Evolutionary conservation across 2,888 invertebrate species (phyloP), one percentile per base, ranked within the genome.

Genomic region (Brenthis daphne): DNA sequence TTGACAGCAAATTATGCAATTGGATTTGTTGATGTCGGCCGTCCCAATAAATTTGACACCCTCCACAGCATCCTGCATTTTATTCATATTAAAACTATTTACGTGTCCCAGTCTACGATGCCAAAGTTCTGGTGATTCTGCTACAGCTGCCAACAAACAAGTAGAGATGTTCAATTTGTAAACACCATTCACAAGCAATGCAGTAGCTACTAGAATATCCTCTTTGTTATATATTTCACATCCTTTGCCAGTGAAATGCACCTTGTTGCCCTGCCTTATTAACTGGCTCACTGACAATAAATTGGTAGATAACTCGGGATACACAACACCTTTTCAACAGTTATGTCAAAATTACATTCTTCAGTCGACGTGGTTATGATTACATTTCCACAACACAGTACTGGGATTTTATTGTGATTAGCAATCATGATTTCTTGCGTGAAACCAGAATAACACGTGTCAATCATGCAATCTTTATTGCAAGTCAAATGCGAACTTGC

Each of bases 61-160:
- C 13, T 68, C 55, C 13, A 65, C 69, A 57, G 60, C 60, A 61
- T 65, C 65, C 47, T 63, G 64, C 66, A 65, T 71, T 57, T 65
- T 69, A 67, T 68, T 64, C 69, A 74, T 43, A 20, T 72, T 50
- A 53, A 61, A 56, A 20, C 69, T 75, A 37, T 73, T 73, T n/a
- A 64, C 57, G 63, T 73, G 72, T 33, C 70, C 73, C n/a, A 70
- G 48, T 55, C 73, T 69, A n/a, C 74, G 64, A 61, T 74, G 70
- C 71, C 73, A 74, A 48, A 71, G 43, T 16, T 56, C 50, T 51
- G 12, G 11, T 24, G 71, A 51, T 51, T 57, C 65, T 12, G 51
- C 54, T 20, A 61, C 68, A 51, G 67, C 67, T 48, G 68, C 70
- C 20, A 61, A 12, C 57, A 70, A 33, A 56, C 61, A 48, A 29